Evolutionary conservation across 1,140 invertebrate genomes (phyloP), one percentile per base, ranked within the genome.

Genomic region (Zaprionus nigranus): DNA sequence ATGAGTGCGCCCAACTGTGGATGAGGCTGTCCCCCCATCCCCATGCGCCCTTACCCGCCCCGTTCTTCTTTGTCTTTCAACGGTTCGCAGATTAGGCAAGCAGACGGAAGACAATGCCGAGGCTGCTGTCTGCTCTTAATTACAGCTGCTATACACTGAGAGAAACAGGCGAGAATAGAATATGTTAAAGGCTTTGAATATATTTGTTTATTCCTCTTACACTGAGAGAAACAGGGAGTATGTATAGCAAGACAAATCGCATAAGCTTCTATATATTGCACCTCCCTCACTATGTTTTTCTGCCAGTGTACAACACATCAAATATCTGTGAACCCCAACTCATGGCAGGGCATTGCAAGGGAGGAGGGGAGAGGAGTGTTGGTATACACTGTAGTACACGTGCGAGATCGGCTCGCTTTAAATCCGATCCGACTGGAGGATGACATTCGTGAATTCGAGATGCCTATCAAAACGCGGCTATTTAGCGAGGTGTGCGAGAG

Each of bases 1-100:
- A 82, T 90, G 67, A 81, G 71, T 66, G 64, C 71, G 64, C 56
- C 66, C 68, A 82, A 87, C 74, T 84, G 67, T 68, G 6, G 20
- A 20, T 43, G 12, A 20, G 24, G 36, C 36, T 43, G 60, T 64
- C 34, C 53, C 40, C 40, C 40, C 40, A 7, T 43, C 0, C 30
- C 9, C 30, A 0, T 30, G 9, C 30, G 30, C 30, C 30, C 30
- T 34, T 34, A 2, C 28, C 28, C 28, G 7, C 6, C 40, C n/a
- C n/a, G 7, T 46, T n/a, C n/a, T 9, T 11, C n/a, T 46, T 54
- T 63, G 54, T 70, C 70, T 78, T 43, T 77, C 56, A 67, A 28
- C 68, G 58, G 65, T 11, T 11, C 4, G 20, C 2, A 54, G 51
- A 73, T 84, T 75, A 75, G 40, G 76, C 65, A 81, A 79, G 46